Percentiles rank a stretch among this genome's conserved stretches.
These are phyloP conservation scores for Drosophila willistoni DNA, from an alignment of 1,140 invertebrate species.

Conservation along the genomic window DNA sequence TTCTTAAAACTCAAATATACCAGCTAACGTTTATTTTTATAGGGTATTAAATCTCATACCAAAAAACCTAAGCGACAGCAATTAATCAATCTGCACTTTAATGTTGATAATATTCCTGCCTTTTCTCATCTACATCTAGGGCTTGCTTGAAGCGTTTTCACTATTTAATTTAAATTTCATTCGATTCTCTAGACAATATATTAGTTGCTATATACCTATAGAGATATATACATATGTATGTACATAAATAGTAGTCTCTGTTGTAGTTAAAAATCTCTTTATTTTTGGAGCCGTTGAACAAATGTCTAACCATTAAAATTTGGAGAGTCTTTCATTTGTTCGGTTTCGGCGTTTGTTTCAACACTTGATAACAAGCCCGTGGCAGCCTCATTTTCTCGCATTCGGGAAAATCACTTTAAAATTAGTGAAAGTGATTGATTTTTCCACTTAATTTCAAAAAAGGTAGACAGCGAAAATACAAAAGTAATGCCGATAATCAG, in stretches of 20 bases:
- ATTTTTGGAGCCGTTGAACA: constrained; percentile 45
- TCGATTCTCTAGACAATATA: constrained; percentile 25
- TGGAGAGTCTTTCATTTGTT: constrained; percentile 28
- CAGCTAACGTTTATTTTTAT: too few relatives aligned
- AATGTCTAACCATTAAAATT: constrained; percentile 59
- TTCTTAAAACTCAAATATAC: too few relatives aligned
- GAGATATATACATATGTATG: neutral
- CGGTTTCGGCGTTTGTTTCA: constrained; percentile 59
- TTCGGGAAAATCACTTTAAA: constrained; percentile 70
- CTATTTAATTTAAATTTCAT: constrained; percentile 72
- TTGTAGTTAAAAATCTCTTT: constrained; percentile 58
- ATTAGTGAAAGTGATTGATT: constrained; percentile 81
- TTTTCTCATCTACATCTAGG: neutral
- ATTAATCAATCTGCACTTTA: constrained; percentile 76
- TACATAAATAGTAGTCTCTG: neutral
- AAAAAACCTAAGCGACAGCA: constrained; percentile 38
- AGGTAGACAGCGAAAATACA: constrained; percentile 45
- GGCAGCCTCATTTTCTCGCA: constrained; percentile 60
- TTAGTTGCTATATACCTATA: neutral
- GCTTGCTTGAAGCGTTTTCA: constrained; percentile 26
- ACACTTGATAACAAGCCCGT: constrained; percentile 70
- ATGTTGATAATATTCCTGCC: constrained; percentile 49
- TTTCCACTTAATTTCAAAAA: constrained; percentile 73
- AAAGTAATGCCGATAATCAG: constrained; percentile 75
- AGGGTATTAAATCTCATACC: constrained; percentile 27